These are phyloP conservation scores for Drosophila guanche DNA, from an alignment of 1,140 invertebrate genomes.

Conservation along the genomic window DNA sequence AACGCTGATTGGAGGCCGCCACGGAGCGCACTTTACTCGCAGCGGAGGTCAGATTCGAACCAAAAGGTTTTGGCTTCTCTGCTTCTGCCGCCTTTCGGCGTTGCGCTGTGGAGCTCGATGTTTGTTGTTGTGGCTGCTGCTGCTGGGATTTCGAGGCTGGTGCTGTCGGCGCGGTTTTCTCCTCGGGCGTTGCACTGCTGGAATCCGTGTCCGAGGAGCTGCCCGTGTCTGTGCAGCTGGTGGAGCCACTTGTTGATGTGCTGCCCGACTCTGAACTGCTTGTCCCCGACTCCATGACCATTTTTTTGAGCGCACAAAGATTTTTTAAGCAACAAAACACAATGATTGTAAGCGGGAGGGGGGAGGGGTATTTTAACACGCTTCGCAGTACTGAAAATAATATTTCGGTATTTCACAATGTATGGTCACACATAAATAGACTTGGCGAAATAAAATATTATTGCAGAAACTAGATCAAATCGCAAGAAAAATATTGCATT, in stretches of 20 bases:
- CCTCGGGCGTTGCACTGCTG: conserved; percentile 84
- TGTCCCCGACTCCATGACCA: conserved; percentile 85
- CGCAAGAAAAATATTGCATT: no score
- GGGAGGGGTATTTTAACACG: no score
- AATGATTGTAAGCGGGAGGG: no score
- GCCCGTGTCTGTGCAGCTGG: conserved; percentile 84
- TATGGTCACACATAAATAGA: no score
- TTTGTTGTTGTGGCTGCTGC: conserved; percentile 27
- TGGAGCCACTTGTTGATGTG: conserved; percentile 85
- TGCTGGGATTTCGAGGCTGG: conserved; percentile 16
- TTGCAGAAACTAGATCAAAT: no score
- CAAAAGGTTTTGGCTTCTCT: conserved; percentile 46
- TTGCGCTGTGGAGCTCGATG: conserved; percentile 22
- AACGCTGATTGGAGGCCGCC: conserved; percentile 47
- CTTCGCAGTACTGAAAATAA: no score
- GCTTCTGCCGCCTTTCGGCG: conserved; percentile 28
- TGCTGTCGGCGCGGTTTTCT: conserved; percentile 39
- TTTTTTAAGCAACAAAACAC: conserved; percentile 1
- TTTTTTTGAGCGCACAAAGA: conserved; percentile 17
- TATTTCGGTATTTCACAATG: no score
- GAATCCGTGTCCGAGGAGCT: conserved; percentile 88
- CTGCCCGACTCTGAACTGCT: conserved; percentile 87
- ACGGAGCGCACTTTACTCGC: conserved; percentile 6
- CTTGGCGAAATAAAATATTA: no score
- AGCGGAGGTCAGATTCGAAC: not conserved